Base-by-base conservation (phyloP, 2,797 vertebrate species). In the Danionella dracula region DNA sequence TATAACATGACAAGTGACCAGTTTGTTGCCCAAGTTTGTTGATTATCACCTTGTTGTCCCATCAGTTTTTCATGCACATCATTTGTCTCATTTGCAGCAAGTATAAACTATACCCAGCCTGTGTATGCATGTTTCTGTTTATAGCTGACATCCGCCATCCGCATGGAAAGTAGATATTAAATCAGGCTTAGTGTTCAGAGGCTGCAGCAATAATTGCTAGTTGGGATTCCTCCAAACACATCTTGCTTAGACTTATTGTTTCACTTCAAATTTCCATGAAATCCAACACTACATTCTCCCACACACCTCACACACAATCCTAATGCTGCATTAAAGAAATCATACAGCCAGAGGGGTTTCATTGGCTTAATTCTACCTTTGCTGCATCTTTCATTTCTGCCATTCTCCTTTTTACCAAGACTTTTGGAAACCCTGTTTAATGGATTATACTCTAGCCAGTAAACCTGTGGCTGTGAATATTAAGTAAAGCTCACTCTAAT, bases 181-280 rank as follows among this genome's bases (percentile, higher is more conserved):
- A n/a, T n/a, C n/a, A n/a, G 34, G 51, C 15, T 37, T 31, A 12
- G 5, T 4, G 6, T 41, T 16, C 29, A 6, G 8, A 57, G 29
- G 37, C 21, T 41, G 37, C 38, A 44, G 27, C 10, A 23, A 29
- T 23, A 32, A 35, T n/a, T 54, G 61, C 19, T 23, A 32, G 23
- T 9, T 65, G 61, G 40, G 29, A 17, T 54, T 54, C n/a, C n/a
- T 65, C 49, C 61, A 54, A 64, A 53, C 16, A 41, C 49, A 35
- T 70, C 59, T 49, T 1, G 16, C 15, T 38, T 31, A 45, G 41
- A 15, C 23, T 62, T 34, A 55, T 54, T 53, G 40, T 69, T 54
- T 61, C 12, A 53, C 23, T 21, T 45, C 31, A 69, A n/a, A 68
- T 68, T 45, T 53, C 48, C 8, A n/a, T 53, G 7, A 31, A 62